These are phyloP conservation scores for Keiferia lycopersicella DNA, from an alignment of 2,888 invertebrate species.

Conservation along the genomic window DNA sequence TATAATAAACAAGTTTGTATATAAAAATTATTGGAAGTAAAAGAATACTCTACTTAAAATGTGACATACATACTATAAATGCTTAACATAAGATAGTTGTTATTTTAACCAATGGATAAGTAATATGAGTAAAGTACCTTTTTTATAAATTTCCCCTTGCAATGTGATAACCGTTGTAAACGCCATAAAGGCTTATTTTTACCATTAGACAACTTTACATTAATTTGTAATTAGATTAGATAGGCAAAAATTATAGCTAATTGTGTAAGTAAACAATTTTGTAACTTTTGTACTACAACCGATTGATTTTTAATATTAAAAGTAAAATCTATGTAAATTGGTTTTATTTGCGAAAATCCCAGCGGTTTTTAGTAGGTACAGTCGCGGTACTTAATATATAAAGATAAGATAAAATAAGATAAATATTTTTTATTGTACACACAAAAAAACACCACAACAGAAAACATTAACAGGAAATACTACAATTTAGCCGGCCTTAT, in stretches of 20 bases:
- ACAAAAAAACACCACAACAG: too few species aligned
- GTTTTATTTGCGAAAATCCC: too few species aligned
- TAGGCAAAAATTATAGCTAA: constrained; percentile 13
- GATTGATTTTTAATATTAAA: constrained; percentile 24
- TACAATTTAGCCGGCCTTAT: too few species aligned
- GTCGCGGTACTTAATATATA: too few species aligned
- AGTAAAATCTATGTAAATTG: background rate
- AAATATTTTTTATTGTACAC: too few species aligned
- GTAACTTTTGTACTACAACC: constrained; percentile 25
- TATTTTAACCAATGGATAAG: background rate
- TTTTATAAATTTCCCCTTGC: background rate
- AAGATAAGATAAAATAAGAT: too few species aligned
- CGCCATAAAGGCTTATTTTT: background rate
- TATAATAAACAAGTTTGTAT: constrained; percentile 53
- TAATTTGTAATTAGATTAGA: constrained; percentile 15
- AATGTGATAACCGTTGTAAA: constrained; percentile 21
- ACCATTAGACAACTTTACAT: constrained; percentile 8
- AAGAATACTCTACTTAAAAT: background rate
- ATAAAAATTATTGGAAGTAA: constrained; percentile 36
- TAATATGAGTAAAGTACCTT: constrained; percentile 1
- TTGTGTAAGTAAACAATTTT: constrained; percentile 22
- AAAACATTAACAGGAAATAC: too few species aligned
- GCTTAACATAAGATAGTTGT: background rate
- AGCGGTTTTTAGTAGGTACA: too few species aligned
- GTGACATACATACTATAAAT: constrained; percentile 18